Evolutionary conservation across 2,888 invertebrate genomes (phyloP).

Genomic region (Suillia variegata): DNA sequence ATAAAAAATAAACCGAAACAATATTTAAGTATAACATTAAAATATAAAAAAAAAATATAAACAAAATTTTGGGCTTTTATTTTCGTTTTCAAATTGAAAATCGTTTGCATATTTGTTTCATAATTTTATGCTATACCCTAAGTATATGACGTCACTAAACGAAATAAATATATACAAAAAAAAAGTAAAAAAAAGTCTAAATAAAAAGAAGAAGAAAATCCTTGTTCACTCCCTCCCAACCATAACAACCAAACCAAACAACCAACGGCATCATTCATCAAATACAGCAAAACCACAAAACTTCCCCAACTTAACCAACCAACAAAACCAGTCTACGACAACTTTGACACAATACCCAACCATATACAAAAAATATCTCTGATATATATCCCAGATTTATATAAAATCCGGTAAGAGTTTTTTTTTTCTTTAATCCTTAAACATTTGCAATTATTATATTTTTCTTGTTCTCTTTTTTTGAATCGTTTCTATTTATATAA

Average conservation of each 20-base stretch:
- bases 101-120: too few species aligned
- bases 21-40: constrained; percentile 29
- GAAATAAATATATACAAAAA: too few species aligned
- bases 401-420: constrained; percentile 50
- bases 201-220: constrained; percentile 15
- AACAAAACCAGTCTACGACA: constrained; percentile 29
- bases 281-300: constrained; percentile 31
- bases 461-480: constrained; percentile 13
- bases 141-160: too few species aligned
- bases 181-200: too few species aligned
- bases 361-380: constrained; percentile 15
- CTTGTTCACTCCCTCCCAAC: constrained; percentile 38
- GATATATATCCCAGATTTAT: constrained; percentile 38
- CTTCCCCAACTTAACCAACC: constrained; percentile 26
- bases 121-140: too few species aligned
- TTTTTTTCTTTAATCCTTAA: constrained; percentile 61
- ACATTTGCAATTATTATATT: constrained; percentile 17
- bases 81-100: too few species aligned
- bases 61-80: constrained; percentile 10
- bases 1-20: too few species aligned
- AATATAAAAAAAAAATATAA: constrained; percentile 21
- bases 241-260: constrained; percentile 64
- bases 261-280: constrained; percentile 54
- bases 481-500: too few species aligned
- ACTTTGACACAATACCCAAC: neutral